A percentile compares a stretch with the other conserved stretches of the same genome.
Evolutionary conservation across 2,797 vertebrate genomes (phyloP).

Genomic region (Gambelia wislizenii): DNA sequence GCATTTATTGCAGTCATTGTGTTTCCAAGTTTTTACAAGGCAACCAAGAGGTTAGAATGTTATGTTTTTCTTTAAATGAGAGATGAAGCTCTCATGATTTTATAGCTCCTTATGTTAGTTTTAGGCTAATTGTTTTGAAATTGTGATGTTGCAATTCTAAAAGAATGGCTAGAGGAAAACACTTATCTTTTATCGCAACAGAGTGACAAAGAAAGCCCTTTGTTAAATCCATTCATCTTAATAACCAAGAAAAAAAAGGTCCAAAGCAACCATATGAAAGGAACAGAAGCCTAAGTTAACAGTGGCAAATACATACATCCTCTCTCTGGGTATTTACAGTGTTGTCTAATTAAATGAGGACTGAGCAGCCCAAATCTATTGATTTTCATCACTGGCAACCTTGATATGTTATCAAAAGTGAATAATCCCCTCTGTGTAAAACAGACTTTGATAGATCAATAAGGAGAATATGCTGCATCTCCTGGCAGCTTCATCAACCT

Average conservation of each 20-base stretch:
- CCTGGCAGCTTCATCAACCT: slow-evolving; percentile 73
- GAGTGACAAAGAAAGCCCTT: slow-evolving; percentile 7
- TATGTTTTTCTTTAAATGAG: slow-evolving; percentile 12
- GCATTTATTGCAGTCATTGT: background rate
- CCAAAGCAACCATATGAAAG: background rate
- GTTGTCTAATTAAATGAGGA: slow-evolving; percentile 67
- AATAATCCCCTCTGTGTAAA: slow-evolving; percentile 73
- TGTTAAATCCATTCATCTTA: slow-evolving; percentile 44
- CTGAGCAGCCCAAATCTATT: slow-evolving; percentile 61
- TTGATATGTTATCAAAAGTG: slow-evolving; percentile 75
- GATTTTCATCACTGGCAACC: slow-evolving; percentile 75
- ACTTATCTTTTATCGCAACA: slow-evolving; percentile 11
- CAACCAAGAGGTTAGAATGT: slow-evolving; percentile 1
- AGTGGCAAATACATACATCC: slow-evolving; percentile 28
- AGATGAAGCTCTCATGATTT: slow-evolving; percentile 15
- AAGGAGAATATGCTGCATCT: slow-evolving; percentile 69
- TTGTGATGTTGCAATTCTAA: slow-evolving; percentile 23
- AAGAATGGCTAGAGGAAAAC: slow-evolving; percentile 17
- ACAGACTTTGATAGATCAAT: slow-evolving; percentile 76
- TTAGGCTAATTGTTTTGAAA: slow-evolving; percentile 30
- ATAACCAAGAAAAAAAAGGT: slow-evolving; percentile 37
- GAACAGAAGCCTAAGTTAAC: slow-evolving; percentile 34
- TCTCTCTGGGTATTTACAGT: slow-evolving; percentile 49
- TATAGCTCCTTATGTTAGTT: slow-evolving; percentile 17
- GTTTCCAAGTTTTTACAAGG: background rate